Conservation (phyloP, 2,113 vertebrate species). For the Odocoileus hemionus region DNA sequence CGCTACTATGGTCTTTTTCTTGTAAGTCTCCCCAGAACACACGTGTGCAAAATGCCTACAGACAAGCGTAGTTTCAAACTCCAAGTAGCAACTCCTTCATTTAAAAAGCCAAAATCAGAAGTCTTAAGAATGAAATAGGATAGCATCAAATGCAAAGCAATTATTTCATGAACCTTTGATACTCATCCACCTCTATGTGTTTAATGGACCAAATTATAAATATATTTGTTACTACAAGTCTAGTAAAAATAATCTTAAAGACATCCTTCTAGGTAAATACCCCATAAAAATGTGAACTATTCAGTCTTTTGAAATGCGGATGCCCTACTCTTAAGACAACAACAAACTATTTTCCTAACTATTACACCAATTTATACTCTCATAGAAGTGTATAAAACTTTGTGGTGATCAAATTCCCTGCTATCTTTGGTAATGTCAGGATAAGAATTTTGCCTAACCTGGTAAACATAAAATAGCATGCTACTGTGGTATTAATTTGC, state of each 20-base stretch:
- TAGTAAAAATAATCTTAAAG: not conserved
- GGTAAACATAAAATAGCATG: not conserved
- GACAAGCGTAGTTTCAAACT: not conserved
- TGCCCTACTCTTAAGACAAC: not conserved
- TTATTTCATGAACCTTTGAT: not conserved
- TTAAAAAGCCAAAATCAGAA: not conserved
- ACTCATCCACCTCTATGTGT: not conserved
- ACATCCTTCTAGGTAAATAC: not conserved
- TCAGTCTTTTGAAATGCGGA: not conserved
- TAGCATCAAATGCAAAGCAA: not conserved
- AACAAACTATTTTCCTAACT: not conserved
- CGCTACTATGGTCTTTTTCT: not conserved
- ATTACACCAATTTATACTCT: not conserved
- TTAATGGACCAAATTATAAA: not conserved
- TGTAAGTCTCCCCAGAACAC: not conserved
- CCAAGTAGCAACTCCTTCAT: not conserved
- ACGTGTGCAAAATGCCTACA: not conserved
- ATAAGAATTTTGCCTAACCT: not conserved
- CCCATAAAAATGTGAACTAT: not conserved
- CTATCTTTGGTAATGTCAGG: not conserved
- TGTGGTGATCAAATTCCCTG: not conserved
- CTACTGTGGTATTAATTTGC: not conserved
- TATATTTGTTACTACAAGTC: not conserved
- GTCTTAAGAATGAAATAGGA: not conserved
- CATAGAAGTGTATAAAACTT: not conserved